A percentile compares a stretch with the other conserved stretches of the same genome.
Evolutionary conservation across 2,888 invertebrate genomes (phyloP).

Genomic region (Phrixothrix hirtus): DNA sequence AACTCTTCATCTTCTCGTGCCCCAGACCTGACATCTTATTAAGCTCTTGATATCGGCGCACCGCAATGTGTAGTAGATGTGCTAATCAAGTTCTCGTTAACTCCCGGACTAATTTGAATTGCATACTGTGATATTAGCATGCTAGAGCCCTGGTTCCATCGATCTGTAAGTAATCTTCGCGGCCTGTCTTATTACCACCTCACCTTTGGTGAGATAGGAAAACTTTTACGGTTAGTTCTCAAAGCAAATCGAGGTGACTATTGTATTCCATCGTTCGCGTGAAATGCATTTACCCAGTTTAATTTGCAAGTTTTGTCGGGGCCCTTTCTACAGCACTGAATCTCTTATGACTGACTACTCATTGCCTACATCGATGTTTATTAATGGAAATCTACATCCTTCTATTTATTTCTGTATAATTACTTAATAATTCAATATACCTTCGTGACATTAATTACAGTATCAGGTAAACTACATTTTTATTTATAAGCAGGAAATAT

Average conservation of each 20-base stretch:
- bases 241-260: constrained; percentile 37
- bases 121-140: constrained; percentile 53
- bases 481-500: no score
- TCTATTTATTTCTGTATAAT: not conserved
- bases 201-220: constrained; percentile 37
- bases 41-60: constrained; percentile 38
- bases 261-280: constrained; percentile 29
- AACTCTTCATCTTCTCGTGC: constrained; percentile 34
- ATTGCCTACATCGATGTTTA: not conserved
- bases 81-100: constrained; percentile 54
- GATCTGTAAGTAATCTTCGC: constrained; percentile 49
- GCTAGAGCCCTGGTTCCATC: constrained; percentile 43
- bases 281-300: constrained; percentile 26
- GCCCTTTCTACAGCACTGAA: constrained; percentile 7
- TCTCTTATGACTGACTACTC: not conserved
- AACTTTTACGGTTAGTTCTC: constrained; percentile 37
- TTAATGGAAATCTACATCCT: not conserved
- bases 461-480: no score
- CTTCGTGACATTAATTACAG: not conserved
- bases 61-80: constrained; percentile 50
- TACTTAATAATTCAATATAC: not conserved
- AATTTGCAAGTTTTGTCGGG: constrained; percentile 22
- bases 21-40: constrained; percentile 40
- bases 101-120: constrained; percentile 52
- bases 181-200: constrained; percentile 41